Evolutionary conservation across 2,888 invertebrate species (phyloP).

Genomic region (Eumerus sabulonum): DNA sequence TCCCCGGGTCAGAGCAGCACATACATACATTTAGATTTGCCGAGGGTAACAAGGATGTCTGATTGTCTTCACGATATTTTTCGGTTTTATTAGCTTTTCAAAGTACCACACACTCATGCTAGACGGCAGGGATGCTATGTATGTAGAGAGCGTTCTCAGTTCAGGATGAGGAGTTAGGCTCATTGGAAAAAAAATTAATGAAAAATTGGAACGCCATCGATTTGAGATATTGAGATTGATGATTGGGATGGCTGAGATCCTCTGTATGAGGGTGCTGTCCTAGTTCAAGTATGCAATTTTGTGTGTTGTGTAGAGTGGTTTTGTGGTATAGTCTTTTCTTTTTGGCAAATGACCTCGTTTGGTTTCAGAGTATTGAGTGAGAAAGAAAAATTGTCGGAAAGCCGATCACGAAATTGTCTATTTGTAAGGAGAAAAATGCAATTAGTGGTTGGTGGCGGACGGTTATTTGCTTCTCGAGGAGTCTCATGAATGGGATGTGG

Average conservation of each 20-base stretch:
- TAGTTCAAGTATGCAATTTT: conserved; percentile 54
- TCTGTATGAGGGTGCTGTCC: conserved; percentile 16
- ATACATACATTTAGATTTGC: not conserved
- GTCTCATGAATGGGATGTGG: not conserved
- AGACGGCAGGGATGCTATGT: conserved; percentile 3
- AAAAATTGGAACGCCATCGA: conserved; percentile 66
- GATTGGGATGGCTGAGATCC: conserved; percentile 41
- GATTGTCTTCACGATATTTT: conserved; percentile 36
- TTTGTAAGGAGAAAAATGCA: conserved; percentile 45
- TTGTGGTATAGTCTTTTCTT: conserved; percentile 24
- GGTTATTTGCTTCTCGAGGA: conserved; percentile 27
- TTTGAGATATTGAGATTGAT: conserved; percentile 67
- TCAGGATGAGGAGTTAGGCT: conserved; percentile 28
- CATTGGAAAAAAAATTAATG: conserved; percentile 50
- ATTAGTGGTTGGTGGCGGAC: conserved; percentile 24
- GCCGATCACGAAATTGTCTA: conserved; percentile 24
- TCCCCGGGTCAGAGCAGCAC: too few species aligned
- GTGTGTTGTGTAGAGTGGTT: conserved; percentile 14
- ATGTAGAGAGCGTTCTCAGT: conserved; percentile 18
- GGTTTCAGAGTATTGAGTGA: conserved; percentile 30
- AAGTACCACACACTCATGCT: conserved; percentile 43
- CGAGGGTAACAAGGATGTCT: conserved; percentile 7
- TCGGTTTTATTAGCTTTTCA: conserved; percentile 63
- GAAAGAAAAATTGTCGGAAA: not conserved
- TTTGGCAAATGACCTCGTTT: conserved; percentile 65